These are phyloP conservation scores for Philopotamus ludificatus DNA, from an alignment of 1,140 invertebrate genomes.

Conservation along the genomic window DNA sequence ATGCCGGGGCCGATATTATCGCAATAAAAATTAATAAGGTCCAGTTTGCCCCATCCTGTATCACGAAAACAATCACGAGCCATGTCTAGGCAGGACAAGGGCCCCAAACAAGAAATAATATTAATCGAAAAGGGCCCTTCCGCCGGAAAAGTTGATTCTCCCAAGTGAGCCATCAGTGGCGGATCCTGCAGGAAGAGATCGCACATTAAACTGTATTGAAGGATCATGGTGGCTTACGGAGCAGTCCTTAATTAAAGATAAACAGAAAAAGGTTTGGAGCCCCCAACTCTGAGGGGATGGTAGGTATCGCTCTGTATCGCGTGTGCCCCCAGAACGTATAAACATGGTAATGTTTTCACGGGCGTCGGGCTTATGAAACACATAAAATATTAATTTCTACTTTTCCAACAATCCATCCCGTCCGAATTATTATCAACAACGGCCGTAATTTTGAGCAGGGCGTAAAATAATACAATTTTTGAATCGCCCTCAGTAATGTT, in stretches of 20 bases:
- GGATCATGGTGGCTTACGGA: conserved; percentile 31
- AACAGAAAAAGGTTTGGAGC: conserved; percentile 33
- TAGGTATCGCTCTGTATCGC: not conserved
- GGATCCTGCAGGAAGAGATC: conserved; percentile 17
- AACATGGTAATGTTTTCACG: too few relatives aligned
- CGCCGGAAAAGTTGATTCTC: conserved; percentile 12
- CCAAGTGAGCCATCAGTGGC: conserved; percentile 24
- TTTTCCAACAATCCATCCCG: too few relatives aligned
- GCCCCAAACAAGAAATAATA: conserved; percentile 27
- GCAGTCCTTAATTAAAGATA: conserved; percentile 35
- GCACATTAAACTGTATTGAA: conserved; percentile 35
- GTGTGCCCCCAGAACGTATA: conserved; percentile 1
- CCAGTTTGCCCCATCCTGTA: too few relatives aligned
- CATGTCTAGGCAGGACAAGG: conserved; percentile 9
- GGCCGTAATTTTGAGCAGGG: too few relatives aligned
- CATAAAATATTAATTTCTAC: too few relatives aligned
- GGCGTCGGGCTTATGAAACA: too few relatives aligned
- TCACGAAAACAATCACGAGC: conserved; percentile 3
- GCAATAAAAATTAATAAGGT: too few relatives aligned
- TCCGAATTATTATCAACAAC: too few relatives aligned
- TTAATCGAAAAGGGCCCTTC: conserved; percentile 21
- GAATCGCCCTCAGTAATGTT: too few relatives aligned
- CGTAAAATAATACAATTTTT: too few relatives aligned
- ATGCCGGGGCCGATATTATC: too few relatives aligned
- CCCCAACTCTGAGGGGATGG: not conserved